phyloP scores from a whole-genome alignment of 1,140 invertebrate genomes.

The Drosophila malerkotliana region DNA sequence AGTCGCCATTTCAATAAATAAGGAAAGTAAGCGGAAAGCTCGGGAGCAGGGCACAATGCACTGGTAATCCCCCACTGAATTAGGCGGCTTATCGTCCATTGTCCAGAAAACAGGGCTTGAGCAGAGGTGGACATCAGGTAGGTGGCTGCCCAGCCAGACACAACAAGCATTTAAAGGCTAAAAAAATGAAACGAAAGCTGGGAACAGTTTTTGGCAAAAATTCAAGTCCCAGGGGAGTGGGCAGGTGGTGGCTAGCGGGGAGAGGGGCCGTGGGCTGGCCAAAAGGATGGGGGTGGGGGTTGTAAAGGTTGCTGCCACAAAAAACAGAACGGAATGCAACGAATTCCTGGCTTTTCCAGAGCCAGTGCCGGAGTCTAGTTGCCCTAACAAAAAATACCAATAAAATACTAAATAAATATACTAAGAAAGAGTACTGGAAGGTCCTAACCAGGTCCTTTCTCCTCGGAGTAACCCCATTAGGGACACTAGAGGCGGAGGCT shows the following conservation, averaged over 20 bases:
- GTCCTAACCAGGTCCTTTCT: no score
- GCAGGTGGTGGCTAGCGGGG: background rate
- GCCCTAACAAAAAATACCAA: no score
- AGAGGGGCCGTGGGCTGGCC: no score
- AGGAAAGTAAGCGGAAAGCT: background rate
- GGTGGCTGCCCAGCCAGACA: background rate
- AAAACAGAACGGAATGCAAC: background rate
- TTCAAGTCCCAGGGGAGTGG: constrained; percentile 28
- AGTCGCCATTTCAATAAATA: constrained; percentile 26
- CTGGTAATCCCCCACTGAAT: constrained; percentile 29
- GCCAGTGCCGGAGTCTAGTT: no score
- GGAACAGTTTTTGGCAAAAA: constrained; percentile 35
- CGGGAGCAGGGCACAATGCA: background rate
- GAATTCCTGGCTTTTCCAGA: background rate
- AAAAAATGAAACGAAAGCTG: background rate
- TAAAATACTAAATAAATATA: no score
- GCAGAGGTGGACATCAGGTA: no score
- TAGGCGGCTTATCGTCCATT: constrained; percentile 36
- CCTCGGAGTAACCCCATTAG: no score
- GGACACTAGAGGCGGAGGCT: no score
- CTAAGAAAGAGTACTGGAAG: no score
- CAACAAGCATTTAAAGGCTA: background rate
- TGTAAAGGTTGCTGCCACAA: background rate
- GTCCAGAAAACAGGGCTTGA: constrained; percentile 20
- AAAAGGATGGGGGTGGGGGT: background rate